A percentile compares a stretch with the other conserved stretches of the same genome.
These are phyloP conservation scores for Standfussiana lucernea DNA, from an alignment of 2,888 invertebrate species.

Conservation along the genomic window DNA sequence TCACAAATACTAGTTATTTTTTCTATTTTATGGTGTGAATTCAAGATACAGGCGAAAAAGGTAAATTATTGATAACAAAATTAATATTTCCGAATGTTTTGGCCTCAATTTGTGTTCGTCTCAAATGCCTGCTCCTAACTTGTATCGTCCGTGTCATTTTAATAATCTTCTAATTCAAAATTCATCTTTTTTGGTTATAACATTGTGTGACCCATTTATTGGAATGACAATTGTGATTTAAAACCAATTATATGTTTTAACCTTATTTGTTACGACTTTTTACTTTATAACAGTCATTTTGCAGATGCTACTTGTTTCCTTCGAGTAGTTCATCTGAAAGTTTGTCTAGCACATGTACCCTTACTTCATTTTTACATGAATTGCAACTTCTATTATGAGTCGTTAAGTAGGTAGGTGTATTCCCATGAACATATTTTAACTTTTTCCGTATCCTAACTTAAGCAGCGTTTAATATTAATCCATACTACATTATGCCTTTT, in stretches of 20 bases:
- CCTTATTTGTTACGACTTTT: not conserved
- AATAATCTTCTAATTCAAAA: conserved; percentile 8
- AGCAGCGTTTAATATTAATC: conserved; percentile 49
- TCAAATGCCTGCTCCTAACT: conserved; percentile 55
- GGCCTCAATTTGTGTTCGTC: conserved; percentile 58
- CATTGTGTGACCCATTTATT: not conserved
- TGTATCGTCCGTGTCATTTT: conserved; percentile 52
- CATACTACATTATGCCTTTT: conserved; percentile 39
- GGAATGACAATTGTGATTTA: not conserved
- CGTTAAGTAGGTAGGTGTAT: conserved; percentile 61
- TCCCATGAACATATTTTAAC: conserved; percentile 23
- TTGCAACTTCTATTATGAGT: not conserved
- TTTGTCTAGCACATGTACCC: not conserved
- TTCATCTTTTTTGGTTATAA: conserved; percentile 5
- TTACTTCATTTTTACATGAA: conserved; percentile 5
- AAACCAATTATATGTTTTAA: not conserved
- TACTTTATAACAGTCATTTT: not conserved
- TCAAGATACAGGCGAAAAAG: conserved; percentile 61
- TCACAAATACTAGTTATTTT: not conserved
- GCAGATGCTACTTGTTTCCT: conserved; percentile 1
- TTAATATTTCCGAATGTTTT: conserved; percentile 47
- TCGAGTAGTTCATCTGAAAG: not conserved
- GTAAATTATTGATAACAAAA: conserved; percentile 59
- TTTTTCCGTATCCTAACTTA: conserved; percentile 41
- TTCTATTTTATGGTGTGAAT: conserved; percentile 51